These are phyloP conservation scores for Sarcophaga subvicina DNA, from an alignment of 2,888 invertebrate species.

Conservation along the genomic window DNA sequence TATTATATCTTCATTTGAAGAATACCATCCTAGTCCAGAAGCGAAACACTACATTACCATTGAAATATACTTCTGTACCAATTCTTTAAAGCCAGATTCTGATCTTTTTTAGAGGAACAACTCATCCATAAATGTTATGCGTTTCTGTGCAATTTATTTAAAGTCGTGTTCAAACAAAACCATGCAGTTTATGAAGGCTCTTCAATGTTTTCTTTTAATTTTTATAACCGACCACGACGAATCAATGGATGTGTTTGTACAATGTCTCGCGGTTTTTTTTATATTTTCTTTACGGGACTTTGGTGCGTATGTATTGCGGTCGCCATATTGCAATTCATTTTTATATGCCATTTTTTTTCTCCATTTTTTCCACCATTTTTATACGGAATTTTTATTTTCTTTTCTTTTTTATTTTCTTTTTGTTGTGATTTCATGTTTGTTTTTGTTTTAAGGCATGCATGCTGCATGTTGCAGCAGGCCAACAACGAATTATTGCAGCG, in stretches of 20 bases:
- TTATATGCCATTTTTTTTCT: slow-evolving; percentile 17
- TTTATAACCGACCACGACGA: slow-evolving; percentile 48
- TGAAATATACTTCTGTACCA: no score
- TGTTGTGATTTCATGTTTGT: slow-evolving; percentile 11
- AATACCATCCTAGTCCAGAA: no score
- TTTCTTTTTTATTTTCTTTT: slow-evolving; percentile 23
- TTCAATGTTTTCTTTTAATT: slow-evolving; percentile 62
- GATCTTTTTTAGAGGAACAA: no score
- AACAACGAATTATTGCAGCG: background rate
- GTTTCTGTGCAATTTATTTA: slow-evolving; percentile 2
- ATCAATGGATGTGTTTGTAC: slow-evolving; percentile 69
- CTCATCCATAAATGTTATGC: no score
- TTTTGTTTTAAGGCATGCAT: slow-evolving; percentile 38
- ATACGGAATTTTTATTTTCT: slow-evolving; percentile 41
- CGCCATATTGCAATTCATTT: slow-evolving; percentile 80
- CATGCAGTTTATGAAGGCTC: slow-evolving; percentile 48
- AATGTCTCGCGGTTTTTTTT: slow-evolving; percentile 70
- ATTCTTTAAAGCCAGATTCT: no score
- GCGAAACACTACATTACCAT: no score
- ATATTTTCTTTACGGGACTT: slow-evolving; percentile 65
- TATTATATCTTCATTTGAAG: no score
- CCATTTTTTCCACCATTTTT: slow-evolving; percentile 17
- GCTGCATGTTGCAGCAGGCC: background rate
- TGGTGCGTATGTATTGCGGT: slow-evolving; percentile 76
- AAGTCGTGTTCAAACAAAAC: slow-evolving; percentile 26